phyloP scores from a whole-genome alignment of 2,888 invertebrate species.

The Thereva unica region DNA sequence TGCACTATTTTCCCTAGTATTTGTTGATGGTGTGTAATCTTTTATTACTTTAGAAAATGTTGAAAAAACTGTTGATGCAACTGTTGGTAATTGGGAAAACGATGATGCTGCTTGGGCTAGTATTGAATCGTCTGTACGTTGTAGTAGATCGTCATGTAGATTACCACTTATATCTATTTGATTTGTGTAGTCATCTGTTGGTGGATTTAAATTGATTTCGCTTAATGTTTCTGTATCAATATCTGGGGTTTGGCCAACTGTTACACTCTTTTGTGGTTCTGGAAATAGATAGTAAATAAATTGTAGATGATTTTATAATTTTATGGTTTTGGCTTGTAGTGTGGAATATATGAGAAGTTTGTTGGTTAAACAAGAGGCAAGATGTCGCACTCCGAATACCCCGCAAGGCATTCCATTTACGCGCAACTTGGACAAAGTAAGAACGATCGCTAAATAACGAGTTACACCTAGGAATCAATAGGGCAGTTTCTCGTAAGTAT shows the following conservation, averaged over 20 bases:
- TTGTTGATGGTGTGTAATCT: slow-evolving; percentile 45
- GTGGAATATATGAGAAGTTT: background rate
- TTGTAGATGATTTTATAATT: background rate
- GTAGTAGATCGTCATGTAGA: slow-evolving; percentile 45
- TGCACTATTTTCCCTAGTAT: slow-evolving; percentile 37
- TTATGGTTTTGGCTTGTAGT: background rate
- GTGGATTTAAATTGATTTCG: slow-evolving; percentile 60
- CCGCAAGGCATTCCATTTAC: too few species aligned
- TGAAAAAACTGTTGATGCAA: slow-evolving; percentile 67
- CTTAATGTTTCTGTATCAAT: slow-evolving; percentile 59
- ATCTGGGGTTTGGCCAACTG: slow-evolving; percentile 51
- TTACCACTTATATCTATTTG: slow-evolving; percentile 47
- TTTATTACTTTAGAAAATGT: slow-evolving; percentile 60
- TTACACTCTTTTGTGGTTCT: slow-evolving; percentile 54
- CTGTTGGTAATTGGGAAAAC: slow-evolving; percentile 63
- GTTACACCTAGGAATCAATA: too few species aligned
- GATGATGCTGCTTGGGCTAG: slow-evolving; percentile 55
- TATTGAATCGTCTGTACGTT: slow-evolving; percentile 48
- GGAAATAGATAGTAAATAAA: slow-evolving; percentile 37
- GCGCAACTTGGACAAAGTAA: too few species aligned
- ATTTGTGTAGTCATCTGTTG: slow-evolving; percentile 43
- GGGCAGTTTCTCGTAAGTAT: too few species aligned
- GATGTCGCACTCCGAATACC: too few species aligned
- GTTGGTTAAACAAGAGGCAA: too few species aligned
- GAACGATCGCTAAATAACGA: too few species aligned